Conservation (phyloP, 2,888 invertebrate species). For the Pegoplata infirma region DNA sequence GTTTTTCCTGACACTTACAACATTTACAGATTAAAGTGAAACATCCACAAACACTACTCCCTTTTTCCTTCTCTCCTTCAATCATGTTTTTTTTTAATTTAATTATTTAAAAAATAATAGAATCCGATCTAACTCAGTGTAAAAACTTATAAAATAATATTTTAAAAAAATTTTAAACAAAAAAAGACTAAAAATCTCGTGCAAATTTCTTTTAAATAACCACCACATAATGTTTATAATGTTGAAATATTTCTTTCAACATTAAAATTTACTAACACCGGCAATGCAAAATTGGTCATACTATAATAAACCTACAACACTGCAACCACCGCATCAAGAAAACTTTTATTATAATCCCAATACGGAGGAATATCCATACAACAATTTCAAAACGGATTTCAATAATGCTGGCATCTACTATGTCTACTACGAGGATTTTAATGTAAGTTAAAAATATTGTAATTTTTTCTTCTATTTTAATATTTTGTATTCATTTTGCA, state of each 20-base stretch:
- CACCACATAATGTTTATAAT: not conserved
- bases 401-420: constrained; percentile 69
- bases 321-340: constrained; percentile 63
- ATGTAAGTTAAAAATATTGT: constrained; percentile 70
- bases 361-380: constrained; percentile 55
- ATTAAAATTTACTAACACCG: not conserved
- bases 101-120: too few relatives aligned
- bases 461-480: not conserved
- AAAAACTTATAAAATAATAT: too few relatives aligned
- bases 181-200: not conserved
- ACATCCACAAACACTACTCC: too few relatives aligned
- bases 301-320: constrained; percentile 49
- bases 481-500: too few relatives aligned
- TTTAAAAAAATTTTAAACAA: too few relatives aligned
- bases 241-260: not conserved
- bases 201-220: too few relatives aligned
- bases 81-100: too few relatives aligned
- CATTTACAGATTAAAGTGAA: too few relatives aligned
- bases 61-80: too few relatives aligned
- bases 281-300: constrained; percentile 59
- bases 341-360: constrained; percentile 51
- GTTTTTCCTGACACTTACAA: too few relatives aligned
- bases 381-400: constrained; percentile 57
- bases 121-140: too few relatives aligned
- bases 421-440: constrained; percentile 76